These are phyloP conservation scores for Musca vetustissima DNA, from an alignment of 1,140 invertebrate genomes.

Conservation along the genomic window DNA sequence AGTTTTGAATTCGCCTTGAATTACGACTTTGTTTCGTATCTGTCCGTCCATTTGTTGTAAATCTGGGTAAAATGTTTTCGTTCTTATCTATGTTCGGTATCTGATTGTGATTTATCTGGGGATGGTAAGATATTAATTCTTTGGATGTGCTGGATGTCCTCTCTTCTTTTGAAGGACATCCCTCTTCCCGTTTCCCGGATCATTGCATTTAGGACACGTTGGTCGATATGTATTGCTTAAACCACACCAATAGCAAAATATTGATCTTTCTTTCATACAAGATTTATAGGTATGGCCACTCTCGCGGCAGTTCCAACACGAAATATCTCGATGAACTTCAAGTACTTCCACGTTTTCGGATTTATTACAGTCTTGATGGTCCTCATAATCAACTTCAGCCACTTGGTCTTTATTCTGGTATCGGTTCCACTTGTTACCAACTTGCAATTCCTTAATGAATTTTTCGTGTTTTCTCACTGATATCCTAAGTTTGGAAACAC, in stretches of 20 bases:
- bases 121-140: too few relatives aligned
- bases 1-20: not conserved
- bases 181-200: not conserved
- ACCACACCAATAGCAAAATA: slow-evolving; percentile 1
- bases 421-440: not conserved
- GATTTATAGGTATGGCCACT: not conserved
- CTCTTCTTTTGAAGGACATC: not conserved
- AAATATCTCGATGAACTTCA: not conserved
- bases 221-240: not conserved
- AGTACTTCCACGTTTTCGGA: not conserved
- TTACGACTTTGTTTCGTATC: not conserved
- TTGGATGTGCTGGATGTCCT: not conserved
- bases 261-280: not conserved
- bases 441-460: not conserved
- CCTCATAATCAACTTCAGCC: not conserved
- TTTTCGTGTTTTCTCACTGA: not conserved
- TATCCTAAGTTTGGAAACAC: not conserved
- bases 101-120: not conserved
- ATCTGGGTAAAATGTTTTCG: not conserved
- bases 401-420: not conserved
- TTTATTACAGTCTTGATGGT: not conserved
- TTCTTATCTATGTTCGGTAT: not conserved
- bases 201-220: not conserved
- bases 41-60: not conserved
- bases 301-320: not conserved